Conservation (phyloP, 2,113 vertebrate genomes). For the Mugil cephalus region DNA sequence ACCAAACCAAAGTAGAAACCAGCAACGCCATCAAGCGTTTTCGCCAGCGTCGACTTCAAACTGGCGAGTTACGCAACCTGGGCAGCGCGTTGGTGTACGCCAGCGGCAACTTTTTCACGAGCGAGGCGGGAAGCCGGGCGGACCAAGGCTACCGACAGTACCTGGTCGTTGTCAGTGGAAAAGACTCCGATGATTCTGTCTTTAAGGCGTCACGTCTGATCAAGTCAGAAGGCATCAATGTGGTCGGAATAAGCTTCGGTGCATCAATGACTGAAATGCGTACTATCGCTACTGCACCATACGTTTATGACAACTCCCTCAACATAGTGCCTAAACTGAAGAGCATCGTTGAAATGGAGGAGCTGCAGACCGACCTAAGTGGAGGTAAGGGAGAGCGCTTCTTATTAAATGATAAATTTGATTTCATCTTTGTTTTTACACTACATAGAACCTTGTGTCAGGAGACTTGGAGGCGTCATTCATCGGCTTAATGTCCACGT, state of each 20-base stretch:
- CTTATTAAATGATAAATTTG: not conserved
- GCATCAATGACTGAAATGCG: slow-evolving; percentile 62
- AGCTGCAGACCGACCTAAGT: slow-evolving; percentile 11
- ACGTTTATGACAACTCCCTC: slow-evolving; percentile 41
- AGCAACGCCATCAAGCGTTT: slow-evolving; percentile 59
- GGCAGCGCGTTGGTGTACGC: slow-evolving; percentile 78
- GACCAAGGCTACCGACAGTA: slow-evolving; percentile 79
- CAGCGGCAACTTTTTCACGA: slow-evolving; percentile 73
- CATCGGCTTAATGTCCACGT: no score
- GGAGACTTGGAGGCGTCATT: no score
- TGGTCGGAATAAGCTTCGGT: slow-evolving; percentile 78
- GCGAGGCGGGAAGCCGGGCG: slow-evolving; percentile 75
- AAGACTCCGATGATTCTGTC: slow-evolving; percentile 78
- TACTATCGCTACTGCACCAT: slow-evolving; percentile 38
- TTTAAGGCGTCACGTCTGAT: slow-evolving; percentile 64
- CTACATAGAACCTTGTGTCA: no score
- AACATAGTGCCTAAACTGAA: slow-evolving; percentile 44
- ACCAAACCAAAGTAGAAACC: slow-evolving; percentile 71
- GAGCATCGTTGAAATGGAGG: slow-evolving; percentile 58
- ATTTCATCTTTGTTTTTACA: no score
- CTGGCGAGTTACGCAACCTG: slow-evolving; percentile 65
- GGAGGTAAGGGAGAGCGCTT: slow-evolving; percentile 48
- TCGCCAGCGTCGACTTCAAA: not conserved
- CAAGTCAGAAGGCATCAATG: slow-evolving; percentile 76
- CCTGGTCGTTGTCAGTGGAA: slow-evolving; percentile 83